Conservation (phyloP, 2,888 invertebrate genomes). For the Ischnus inquisitorius region DNA sequence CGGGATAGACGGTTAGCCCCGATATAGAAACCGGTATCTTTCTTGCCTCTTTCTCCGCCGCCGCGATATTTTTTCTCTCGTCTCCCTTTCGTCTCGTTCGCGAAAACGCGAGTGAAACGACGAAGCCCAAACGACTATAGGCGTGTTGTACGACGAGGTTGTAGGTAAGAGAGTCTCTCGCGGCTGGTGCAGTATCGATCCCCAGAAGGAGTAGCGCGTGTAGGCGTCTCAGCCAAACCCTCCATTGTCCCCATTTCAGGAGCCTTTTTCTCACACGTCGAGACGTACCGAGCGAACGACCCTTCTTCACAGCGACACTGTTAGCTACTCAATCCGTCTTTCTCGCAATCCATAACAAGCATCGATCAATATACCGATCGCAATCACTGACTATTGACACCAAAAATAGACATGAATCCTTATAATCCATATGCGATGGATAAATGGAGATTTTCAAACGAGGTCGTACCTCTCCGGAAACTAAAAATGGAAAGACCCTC, state of each 20-base stretch:
- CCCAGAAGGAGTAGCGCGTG: constrained; percentile 37
- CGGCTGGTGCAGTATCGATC: constrained; percentile 59
- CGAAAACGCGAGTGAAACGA: constrained; percentile 42
- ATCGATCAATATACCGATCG: background rate
- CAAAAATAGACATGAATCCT: background rate
- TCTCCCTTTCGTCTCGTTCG: constrained; percentile 24
- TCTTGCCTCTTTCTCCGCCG: background rate
- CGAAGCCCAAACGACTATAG: background rate
- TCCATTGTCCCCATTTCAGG: constrained; percentile 40
- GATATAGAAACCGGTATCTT: constrained; percentile 50
- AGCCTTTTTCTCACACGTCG: constrained; percentile 27
- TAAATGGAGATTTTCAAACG: background rate
- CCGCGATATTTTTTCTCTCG: background rate
- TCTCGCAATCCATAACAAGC: background rate
- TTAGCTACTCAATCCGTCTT: background rate
- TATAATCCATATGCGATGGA: background rate
- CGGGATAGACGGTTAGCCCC: constrained; percentile 36
- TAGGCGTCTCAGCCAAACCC: constrained; percentile 51
- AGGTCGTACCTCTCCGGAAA: background rate
- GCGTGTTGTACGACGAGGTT: background rate
- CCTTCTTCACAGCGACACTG: background rate
- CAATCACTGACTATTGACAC: background rate
- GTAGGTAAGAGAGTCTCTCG: constrained; percentile 9
- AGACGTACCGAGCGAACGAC: constrained; percentile 16
- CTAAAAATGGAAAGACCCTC: background rate